A percentile compares a stretch with the other conserved stretches of the same genome.
phyloP scores from a whole-genome alignment of 2,888 invertebrate species.

The Cotesia congregata region DNA sequence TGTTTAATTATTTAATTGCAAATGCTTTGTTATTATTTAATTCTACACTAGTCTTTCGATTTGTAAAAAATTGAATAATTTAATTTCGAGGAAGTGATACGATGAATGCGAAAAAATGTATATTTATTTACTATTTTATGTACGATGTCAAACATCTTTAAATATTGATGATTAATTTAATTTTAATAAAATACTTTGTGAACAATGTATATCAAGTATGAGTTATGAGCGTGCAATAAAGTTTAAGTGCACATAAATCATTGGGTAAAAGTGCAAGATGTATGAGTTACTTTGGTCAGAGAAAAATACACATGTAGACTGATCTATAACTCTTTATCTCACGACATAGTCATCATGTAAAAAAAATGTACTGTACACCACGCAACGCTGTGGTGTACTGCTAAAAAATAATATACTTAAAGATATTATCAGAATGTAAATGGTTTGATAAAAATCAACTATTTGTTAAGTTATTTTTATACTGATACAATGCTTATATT shows the following conservation, averaged over 20 bases:
- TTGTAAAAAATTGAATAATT: background rate
- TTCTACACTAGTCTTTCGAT: background rate
- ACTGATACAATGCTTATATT: background rate
- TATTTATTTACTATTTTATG: background rate
- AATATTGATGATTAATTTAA: too few relatives aligned
- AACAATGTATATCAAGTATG: background rate
- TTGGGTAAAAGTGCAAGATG: background rate
- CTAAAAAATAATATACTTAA: background rate
- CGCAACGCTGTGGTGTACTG: background rate
- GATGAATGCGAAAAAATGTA: background rate
- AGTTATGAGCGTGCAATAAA: background rate
- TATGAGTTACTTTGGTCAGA: background rate
- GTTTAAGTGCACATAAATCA: background rate
- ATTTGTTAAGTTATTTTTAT: background rate
- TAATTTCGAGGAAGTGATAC: background rate
- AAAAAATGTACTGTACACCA: background rate
- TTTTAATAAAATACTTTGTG: background rate
- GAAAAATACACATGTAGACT: background rate
- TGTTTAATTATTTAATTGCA: too few relatives aligned
- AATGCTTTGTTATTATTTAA: background rate
- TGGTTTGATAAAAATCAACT: background rate
- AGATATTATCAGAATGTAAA: background rate
- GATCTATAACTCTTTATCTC: background rate
- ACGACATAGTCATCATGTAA: too few relatives aligned
- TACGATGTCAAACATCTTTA: too few relatives aligned